Evolutionary conservation across 2,797 vertebrate genomes (phyloP).

Genomic region (Xyrichtys novacula): DNA sequence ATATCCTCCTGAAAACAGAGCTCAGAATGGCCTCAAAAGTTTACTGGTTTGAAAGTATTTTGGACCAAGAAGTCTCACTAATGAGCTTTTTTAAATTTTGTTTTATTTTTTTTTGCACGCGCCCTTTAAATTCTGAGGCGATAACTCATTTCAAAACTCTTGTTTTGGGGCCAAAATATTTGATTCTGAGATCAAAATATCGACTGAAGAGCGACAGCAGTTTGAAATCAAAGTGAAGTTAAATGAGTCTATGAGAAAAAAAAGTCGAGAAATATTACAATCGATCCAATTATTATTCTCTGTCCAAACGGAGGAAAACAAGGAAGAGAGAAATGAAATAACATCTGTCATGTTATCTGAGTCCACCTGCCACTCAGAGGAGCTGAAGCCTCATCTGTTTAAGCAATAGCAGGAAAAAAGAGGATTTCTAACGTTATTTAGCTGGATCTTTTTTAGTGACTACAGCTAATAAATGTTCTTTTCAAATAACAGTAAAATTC

Average conservation of each 20-base stretch:
- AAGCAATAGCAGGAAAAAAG: constrained; percentile 58
- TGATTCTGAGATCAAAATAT: constrained; percentile 2
- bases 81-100: no score
- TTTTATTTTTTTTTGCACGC: no score
- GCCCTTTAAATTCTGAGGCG: background rate
- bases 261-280: constrained; percentile 17
- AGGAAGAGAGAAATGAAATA: constrained; percentile 65
- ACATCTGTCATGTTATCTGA: constrained; percentile 71
- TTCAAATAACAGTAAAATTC: background rate
- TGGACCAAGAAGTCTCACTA: constrained; percentile 6
- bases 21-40: constrained; percentile 7
- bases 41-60: constrained; percentile 42
- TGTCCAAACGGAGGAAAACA: constrained; percentile 68
- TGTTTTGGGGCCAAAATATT: no score
- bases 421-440: constrained; percentile 41
- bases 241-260: background rate
- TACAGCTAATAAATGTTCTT: constrained; percentile 33
- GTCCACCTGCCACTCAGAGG: constrained; percentile 63
- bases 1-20: constrained; percentile 30
- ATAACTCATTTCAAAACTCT: no score
- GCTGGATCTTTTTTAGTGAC: constrained; percentile 51
- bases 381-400: constrained; percentile 63
- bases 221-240: constrained; percentile 30
- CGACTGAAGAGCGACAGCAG: constrained; percentile 9
- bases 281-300: constrained; percentile 61